Evolutionary conservation across 2,888 invertebrate species (phyloP), one percentile per base, ranked within the genome.

Genomic region (Lordiphosa fenestrarum): DNA sequence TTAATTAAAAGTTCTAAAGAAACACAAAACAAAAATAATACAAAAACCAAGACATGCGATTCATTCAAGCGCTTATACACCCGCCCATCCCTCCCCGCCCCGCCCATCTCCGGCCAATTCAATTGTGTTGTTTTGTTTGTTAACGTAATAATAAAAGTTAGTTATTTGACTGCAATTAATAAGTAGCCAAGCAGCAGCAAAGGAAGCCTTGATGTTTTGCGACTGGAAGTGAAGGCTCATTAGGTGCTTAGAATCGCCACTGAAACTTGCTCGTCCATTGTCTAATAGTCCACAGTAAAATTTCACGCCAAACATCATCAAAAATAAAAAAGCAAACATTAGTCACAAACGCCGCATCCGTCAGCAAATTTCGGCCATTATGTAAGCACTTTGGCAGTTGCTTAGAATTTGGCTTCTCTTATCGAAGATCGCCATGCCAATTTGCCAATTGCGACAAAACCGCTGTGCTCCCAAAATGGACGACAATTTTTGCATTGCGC

Each of bases 1-100:
- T 69, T 77, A 85, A 84, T 84, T 77, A 80, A 85, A 69, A 69
- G 86, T 84, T 80, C 86, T 80, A 68, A 77, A 66, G 63, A 9
- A 30, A 30, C 7, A 30, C 9, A 30, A 30, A 30, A 30, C 1
- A 30, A 1, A 30, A 9, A 30, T 9, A 30, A 30, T 15, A 15
- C 15, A 15, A 30, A 71, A 64, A 30, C 50, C 66, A 73, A 85
- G 77, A 75, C 82, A 77, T 77, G 84, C 86, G 83, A 85, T 63
- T 84, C 86, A 81, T 72, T 85, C 65, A 85, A 72, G 68, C 81
- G 64, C 61, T 78, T 61, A 73, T 76, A 69, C 46, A 33, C n/a
- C 33, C 54, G 4, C 19, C 19, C 19, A 15, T 15, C 55, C 23
- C 44, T 42, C 53, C 30, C 36, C 25, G 2, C 25, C 25, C 3